Base-by-base conservation (phyloP, 1,140 invertebrate species). In the Lycorma delicatula region DNA sequence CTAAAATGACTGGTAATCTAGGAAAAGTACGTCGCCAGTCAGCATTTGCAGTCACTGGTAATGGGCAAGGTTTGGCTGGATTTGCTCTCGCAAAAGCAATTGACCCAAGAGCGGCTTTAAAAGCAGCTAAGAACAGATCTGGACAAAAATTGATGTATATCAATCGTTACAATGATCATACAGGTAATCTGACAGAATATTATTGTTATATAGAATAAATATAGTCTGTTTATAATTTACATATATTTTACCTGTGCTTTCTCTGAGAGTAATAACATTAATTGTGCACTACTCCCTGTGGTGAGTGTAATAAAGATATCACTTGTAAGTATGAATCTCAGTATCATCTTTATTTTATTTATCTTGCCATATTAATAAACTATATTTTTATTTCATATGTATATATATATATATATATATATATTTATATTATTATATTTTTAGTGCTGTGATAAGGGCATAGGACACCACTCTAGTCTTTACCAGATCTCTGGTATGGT, bases 91-190 rank as follows among this genome's bases (percentile, higher is more conserved):
- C 79, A 0, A 90, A 83, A 73, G 80, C 81, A 5, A 66, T 79
- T 3, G 84, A 89, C 61, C 74, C 77, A 6, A 78, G 69, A 68
- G 72, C 79, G 7, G 82, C 85, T 23, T 49, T 92, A 11, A 77
- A 79, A 54, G 81, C 80, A 73, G 89, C 89, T 0, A 94, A 86
- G 71, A 95, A 94, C 74, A 81, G 83, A 60, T 89, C 94, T 47
- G 88, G 81, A 1, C 86, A 91, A 68, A 87, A 85, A 72, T 71
- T 97, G n/a, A 83, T 93, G 67, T 85, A 85, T 67, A 80, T 97
- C 66, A 78, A 88, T 61, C 74, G 87, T 63, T 91, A 84, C 67
- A 82, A 94, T 51, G 77, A 85, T 47, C 89, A 92, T 65, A 97
- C 93, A 67, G 79, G 88, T 89, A 74, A 69, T 61, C 59, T 28